Evolutionary conservation across 2,113 vertebrate species (phyloP).

Genomic region (Cebidichthys violaceus): DNA sequence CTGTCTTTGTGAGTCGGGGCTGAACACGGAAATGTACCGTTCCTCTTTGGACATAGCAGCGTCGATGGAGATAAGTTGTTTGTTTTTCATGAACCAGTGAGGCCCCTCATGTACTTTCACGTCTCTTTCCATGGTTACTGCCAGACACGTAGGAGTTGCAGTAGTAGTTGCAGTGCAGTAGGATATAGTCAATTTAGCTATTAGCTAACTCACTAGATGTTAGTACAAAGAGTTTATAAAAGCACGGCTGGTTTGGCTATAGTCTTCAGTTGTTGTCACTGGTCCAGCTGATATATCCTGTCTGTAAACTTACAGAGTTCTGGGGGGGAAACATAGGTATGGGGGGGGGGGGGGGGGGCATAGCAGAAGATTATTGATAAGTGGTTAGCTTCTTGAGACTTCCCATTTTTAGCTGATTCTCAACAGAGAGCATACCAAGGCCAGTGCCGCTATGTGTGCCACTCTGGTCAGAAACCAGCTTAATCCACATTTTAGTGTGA

Average conservation of each 20-base stretch:
- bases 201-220: neutral
- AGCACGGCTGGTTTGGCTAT: neutral
- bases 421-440: neutral
- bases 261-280: neutral
- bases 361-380: neutral
- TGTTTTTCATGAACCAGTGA: neutral
- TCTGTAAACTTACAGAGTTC: neutral
- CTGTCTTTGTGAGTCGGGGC: neutral
- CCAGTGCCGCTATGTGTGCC: neutral
- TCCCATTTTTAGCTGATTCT: neutral
- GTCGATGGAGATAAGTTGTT: neutral
- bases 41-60: neutral
- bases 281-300: neutral
- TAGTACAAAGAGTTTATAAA: neutral
- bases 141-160: neutral
- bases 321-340: no score
- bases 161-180: neutral
- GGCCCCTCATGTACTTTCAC: neutral
- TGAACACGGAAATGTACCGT: neutral
- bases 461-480: neutral
- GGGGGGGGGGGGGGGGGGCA: no score
- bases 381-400: neutral
- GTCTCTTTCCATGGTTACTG: neutral
- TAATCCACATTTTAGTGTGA: neutral
- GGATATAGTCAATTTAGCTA: neutral